Base-by-base conservation (phyloP, 2,113 vertebrate species). In the Pterocles gutturalis region DNA sequence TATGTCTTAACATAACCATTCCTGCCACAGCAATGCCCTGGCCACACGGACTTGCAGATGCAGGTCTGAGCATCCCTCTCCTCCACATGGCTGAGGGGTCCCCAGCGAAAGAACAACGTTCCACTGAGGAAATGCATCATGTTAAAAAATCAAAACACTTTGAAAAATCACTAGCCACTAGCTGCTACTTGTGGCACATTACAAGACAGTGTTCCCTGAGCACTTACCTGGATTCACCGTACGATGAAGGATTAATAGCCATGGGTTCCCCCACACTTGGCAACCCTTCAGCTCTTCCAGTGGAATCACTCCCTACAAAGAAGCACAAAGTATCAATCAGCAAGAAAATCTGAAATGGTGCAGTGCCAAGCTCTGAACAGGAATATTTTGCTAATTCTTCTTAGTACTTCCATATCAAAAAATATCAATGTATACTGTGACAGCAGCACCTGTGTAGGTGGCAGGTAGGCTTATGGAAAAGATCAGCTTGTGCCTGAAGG, bases 1-100 rank as follows among this genome's bases (percentile, higher is more conserved):
- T 87, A 10, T 36, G 10, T 53, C 62, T 65, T 87, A 78, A 69
- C 0, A 0, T 6, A 12, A 51, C 64, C 1, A 0, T 31, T 71
- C 45, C 51, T 49, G 29, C 41, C 38, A 67, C 43, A 67, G 66
- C 48, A 60, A 60, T 10, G 19, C 22, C 46, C 51, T 18, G 49
- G 67, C 26, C 38, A 69, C 34, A 62, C 38, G 78, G 13, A 46
- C 41, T 24, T 76, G 53, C 0, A 0, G 45, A 48, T 49, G 51
- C n/a, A 71, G n/a, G 46, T 48, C 58, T 64, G 51, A 70, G 24
- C 19, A 34, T 78, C 62, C 41, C 13, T 78, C 34, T 62, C 73
- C 78, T 73, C 55, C 72, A 19, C 0, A 0, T 26, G 79, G 33
- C 33, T 83, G 19, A 73, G 11, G 17, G 10, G 10, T 76, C 7